A percentile compares a stretch with the other conserved stretches of the same genome.
These are phyloP conservation scores for Cydia pomonella DNA, from an alignment of 1,140 invertebrate species.

Conservation along the genomic window DNA sequence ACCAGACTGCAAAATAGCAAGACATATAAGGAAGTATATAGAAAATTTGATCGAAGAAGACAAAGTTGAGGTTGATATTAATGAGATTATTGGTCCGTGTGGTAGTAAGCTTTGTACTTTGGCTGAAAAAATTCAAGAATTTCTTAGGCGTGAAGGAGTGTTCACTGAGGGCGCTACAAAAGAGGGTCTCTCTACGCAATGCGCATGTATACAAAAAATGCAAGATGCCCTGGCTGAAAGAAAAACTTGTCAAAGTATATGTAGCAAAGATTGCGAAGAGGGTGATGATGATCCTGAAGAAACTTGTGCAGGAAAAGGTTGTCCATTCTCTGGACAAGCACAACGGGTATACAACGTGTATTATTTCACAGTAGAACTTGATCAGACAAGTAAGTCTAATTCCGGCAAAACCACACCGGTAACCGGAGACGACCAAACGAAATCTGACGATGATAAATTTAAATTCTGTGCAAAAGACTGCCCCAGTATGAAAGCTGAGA, in stretches of 20 bases:
- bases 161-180: slow-evolving; percentile 53
- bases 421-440: background rate
- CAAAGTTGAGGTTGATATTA: slow-evolving; percentile 60
- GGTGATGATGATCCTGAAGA: slow-evolving; percentile 48
- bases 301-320: slow-evolving; percentile 54
- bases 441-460: slow-evolving; percentile 39
- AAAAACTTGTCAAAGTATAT: slow-evolving; percentile 49
- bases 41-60: slow-evolving; percentile 72
- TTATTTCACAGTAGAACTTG: slow-evolving; percentile 69
- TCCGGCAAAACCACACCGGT: slow-evolving; percentile 4
- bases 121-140: slow-evolving; percentile 66
- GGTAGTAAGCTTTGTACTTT: slow-evolving; percentile 70
- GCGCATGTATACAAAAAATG: slow-evolving; percentile 67
- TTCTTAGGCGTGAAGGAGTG: slow-evolving; percentile 62
- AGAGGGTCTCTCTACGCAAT: slow-evolving; percentile 65
- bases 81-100: slow-evolving; percentile 69
- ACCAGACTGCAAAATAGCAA: slow-evolving; percentile 70
- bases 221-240: slow-evolving; percentile 58
- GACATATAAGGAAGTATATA: slow-evolving; percentile 68
- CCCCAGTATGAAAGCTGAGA: slow-evolving; percentile 50
- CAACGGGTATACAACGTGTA: slow-evolving; percentile 62
- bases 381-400: slow-evolving; percentile 30
- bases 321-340: slow-evolving; percentile 51
- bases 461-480: slow-evolving; percentile 65
- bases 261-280: slow-evolving; percentile 57